These are phyloP conservation scores for Pomacea maculata DNA, from an alignment of 1,140 invertebrate species.

Conservation along the genomic window DNA sequence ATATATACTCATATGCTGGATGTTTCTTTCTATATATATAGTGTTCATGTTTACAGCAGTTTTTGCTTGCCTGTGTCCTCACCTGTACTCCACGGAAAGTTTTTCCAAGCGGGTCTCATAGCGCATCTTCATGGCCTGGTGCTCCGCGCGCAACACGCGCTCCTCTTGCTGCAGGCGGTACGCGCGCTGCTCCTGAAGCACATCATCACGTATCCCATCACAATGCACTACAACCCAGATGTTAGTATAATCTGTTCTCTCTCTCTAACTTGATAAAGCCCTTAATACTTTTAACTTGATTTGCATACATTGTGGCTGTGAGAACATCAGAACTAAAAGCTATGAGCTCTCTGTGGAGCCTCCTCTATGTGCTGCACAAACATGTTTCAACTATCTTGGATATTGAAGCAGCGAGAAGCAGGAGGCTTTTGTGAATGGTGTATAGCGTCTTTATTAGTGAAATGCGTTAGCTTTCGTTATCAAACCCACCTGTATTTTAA, in stretches of 20 bases:
- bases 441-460: no score
- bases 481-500: slow-evolving; percentile 43
- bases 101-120: slow-evolving; percentile 88
- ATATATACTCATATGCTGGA: neutral
- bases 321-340: neutral
- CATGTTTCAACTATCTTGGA: no score
- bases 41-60: no score
- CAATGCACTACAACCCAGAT: no score
- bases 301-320: neutral
- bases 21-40: neutral
- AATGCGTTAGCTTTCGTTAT: no score
- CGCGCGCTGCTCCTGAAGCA: slow-evolving; percentile 51
- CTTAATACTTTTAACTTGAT: neutral
- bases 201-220: neutral
- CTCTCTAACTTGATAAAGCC: neutral
- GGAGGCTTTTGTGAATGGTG: no score
- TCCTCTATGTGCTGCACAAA: no score
- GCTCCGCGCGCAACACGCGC: slow-evolving; percentile 82
- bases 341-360: no score
- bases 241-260: neutral
- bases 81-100: slow-evolving; percentile 82
- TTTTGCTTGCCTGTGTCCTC: neutral
- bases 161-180: slow-evolving; percentile 78
- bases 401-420: no score
- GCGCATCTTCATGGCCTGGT: slow-evolving; percentile 84